Evolutionary conservation across 2,797 vertebrate genomes (phyloP).

Genomic region (Gadopsis bispinosus): DNA sequence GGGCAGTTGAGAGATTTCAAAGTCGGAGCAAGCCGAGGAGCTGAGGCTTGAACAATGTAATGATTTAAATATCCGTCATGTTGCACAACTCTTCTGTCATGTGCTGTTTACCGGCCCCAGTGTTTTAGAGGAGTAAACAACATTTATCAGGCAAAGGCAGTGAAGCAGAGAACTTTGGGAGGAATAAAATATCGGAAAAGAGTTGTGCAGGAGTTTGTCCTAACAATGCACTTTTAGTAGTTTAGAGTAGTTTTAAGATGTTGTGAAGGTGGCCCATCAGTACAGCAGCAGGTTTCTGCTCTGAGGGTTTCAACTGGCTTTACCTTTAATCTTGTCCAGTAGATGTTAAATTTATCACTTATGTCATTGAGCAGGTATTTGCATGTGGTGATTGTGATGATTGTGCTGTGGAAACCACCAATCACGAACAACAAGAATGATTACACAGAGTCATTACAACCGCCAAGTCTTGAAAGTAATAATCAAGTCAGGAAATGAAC

Average conservation of each 20-base stretch:
- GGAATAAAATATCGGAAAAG: neutral
- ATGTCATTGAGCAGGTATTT: neutral
- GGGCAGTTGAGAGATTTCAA: slow-evolving; percentile 4
- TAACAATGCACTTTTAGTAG: neutral
- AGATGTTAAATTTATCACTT: slow-evolving; percentile 1
- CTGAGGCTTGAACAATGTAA: slow-evolving; percentile 13
- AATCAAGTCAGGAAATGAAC: slow-evolving; percentile 1
- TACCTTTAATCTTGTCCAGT: neutral
- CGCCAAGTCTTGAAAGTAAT: neutral
- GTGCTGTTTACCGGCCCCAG: slow-evolving; percentile 9
- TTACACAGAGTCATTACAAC: neutral
- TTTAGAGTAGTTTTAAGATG: neutral
- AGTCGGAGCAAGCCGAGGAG: slow-evolving; percentile 8
- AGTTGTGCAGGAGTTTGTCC: neutral
- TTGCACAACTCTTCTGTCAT: slow-evolving; percentile 30
- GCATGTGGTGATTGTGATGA: neutral
- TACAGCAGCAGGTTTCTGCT: neutral
- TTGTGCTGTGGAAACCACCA: neutral
- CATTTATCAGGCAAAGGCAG: slow-evolving; percentile 1
- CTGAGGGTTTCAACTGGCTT: neutral
- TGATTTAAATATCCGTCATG: neutral
- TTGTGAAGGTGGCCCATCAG: neutral
- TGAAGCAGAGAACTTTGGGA: neutral
- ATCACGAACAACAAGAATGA: neutral
- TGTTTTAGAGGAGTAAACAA: slow-evolving; percentile 15